These are phyloP conservation scores for Puma concolor DNA, from an alignment of 2,113 vertebrate genomes.

Conservation along the genomic window DNA sequence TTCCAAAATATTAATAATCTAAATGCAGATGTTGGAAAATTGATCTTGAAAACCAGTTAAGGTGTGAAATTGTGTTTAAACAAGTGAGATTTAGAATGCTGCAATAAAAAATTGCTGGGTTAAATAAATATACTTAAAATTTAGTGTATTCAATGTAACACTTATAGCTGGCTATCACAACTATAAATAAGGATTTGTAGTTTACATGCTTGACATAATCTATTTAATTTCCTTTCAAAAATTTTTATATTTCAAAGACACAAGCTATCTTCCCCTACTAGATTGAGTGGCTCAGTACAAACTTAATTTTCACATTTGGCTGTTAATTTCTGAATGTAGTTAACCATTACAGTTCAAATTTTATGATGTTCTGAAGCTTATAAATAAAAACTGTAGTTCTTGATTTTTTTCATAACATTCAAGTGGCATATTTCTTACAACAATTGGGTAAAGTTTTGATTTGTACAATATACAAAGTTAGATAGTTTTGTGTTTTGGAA, in stretches of 20 bases:
- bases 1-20: constrained; percentile 7
- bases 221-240: background rate
- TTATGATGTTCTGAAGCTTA: background rate
- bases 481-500: background rate
- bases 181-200: constrained; percentile 2
- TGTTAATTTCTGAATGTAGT: constrained; percentile 26
- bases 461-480: background rate
- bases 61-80: background rate
- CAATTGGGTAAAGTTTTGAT: background rate
- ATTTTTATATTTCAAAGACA: background rate
- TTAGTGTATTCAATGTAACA: background rate
- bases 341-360: constrained; percentile 7
- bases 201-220: background rate
- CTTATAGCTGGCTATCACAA: background rate
- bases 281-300: background rate
- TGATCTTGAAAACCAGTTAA: background rate
- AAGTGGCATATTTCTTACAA: background rate
- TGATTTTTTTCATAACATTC: background rate
- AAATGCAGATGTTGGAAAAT: background rate
- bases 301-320: constrained; percentile 12
- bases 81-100: background rate
- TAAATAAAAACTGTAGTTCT: background rate
- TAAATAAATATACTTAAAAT: background rate
- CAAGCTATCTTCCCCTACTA: background rate
- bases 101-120: background rate